These are phyloP conservation scores for Chrysina gloriosa DNA, from an alignment of 2,888 invertebrate genomes.

Conservation along the genomic window DNA sequence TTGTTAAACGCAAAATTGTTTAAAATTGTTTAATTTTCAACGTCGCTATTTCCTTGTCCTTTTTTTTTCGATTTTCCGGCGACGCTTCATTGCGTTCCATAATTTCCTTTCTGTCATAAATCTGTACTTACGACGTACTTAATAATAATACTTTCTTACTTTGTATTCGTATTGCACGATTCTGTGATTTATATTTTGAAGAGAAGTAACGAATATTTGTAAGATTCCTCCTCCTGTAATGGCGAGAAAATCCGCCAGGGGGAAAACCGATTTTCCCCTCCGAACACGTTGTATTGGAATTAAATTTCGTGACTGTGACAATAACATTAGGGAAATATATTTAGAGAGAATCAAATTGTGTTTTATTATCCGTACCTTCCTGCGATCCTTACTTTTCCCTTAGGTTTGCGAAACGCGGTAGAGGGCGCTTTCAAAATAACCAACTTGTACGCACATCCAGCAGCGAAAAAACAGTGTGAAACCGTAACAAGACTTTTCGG, in stretches of 20 bases:
- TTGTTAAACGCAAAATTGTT: no score
- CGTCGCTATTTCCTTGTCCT: no score
- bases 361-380: slow-evolving; percentile 36
- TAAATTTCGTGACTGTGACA: slow-evolving; percentile 63
- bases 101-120: not conserved
- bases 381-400: not conserved
- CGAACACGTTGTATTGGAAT: slow-evolving; percentile 40
- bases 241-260: not conserved
- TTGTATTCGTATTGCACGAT: slow-evolving; percentile 24
- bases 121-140: slow-evolving; percentile 32
- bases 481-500: no score
- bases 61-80: not conserved
- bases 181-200: slow-evolving; percentile 27
- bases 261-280: not conserved
- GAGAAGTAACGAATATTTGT: no score
- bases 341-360: slow-evolving; percentile 41
- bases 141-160: slow-evolving; percentile 17
- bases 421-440: no score
- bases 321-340: slow-evolving; percentile 62
- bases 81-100: slow-evolving; percentile 2
- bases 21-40: no score
- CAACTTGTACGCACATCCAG: no score
- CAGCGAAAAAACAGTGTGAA: no score
- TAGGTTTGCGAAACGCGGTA: no score
- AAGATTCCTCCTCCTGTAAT: slow-evolving; percentile 8